Evolutionary conservation across 2,888 invertebrate species (phyloP), one percentile per base, ranked within the genome.

Genomic region (Eledona agricola): DNA sequence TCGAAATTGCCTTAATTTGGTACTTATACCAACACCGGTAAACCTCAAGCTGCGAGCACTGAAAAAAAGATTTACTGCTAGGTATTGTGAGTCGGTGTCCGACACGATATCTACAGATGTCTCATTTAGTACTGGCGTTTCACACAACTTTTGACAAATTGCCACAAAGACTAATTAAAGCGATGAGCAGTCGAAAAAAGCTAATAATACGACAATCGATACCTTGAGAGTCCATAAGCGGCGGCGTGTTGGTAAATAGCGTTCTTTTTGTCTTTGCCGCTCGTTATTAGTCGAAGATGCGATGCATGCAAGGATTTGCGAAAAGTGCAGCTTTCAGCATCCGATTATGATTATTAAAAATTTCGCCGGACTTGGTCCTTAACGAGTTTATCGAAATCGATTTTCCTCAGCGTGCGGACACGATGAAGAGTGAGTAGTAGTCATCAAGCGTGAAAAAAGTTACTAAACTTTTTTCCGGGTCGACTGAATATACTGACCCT

Each of bases 401-500:
- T 57, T 59, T 57, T 31, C 38, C 56, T 51, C n/a, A n/a, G 51
- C 45, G 58, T 43, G 31, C 19, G 20, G 29, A 29, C 43, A 51
- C n/a, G n/a, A n/a, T n/a, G 52, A 51, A 55, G 22, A 34, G 53
- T 51, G 57, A 62, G 60, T 58, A 59, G 64, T 13, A 42, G 29
- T 53, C 69, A 69, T 70, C 70, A 70, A 72, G 69, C 72, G 67
- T 64, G 60, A 70, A 71, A 72, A 69, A 69, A 63, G 62, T 64
- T 47, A 59, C 64, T 63, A 70, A 73, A 72, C 72, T 73, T 73
- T 74, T 73, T 73, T 71, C 67, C 70, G 65, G 64, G 63, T 63
- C 63, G 67, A 69, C 64, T 69, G 66, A 66, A 70, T 69, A 64
- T 69, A 63, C 74, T 76, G 76, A 76, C 76, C 76, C 76, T 75